A percentile compares a stretch with the other conserved stretches of the same genome.
Conservation (phyloP, 2,113 vertebrate genomes). For the Typhlomys cinereus region DNA sequence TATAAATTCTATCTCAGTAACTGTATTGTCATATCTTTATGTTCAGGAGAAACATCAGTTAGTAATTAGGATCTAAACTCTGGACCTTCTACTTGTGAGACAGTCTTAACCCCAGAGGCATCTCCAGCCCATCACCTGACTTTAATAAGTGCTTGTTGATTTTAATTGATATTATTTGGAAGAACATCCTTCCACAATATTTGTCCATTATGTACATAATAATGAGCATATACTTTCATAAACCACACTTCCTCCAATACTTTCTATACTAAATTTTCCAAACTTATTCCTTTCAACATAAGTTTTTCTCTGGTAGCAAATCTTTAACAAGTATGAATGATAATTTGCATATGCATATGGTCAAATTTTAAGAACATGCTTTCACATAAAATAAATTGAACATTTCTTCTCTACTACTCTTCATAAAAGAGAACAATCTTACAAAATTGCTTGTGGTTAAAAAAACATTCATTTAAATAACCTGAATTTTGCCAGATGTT, state of each 20-base stretch:
- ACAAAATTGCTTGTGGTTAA: background rate
- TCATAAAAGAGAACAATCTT: background rate
- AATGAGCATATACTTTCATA: background rate
- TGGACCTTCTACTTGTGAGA: no score
- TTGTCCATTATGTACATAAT: background rate
- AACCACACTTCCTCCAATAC: background rate
- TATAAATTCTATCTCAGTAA: no score
- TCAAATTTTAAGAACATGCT: constrained; percentile 31
- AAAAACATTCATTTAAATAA: constrained; percentile 22
- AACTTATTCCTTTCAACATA: background rate
- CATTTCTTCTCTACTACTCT: background rate
- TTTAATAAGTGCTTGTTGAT: constrained; percentile 18
- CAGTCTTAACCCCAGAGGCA: no score
- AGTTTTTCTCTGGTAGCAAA: constrained; percentile 30
- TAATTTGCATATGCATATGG: background rate
- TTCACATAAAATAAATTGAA: constrained; percentile 29
- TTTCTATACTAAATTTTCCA: background rate
- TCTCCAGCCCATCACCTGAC: background rate
- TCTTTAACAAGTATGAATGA: constrained; percentile 18
- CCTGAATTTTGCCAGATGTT: constrained; percentile 4
- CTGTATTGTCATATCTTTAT: no score
- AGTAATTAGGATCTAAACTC: no score
- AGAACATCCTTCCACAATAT: background rate
- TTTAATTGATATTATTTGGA: constrained; percentile 33
- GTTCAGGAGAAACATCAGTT: no score